These are phyloP conservation scores for Vanacampus margaritifer DNA, from an alignment of 2,113 vertebrate genomes.

Conservation along the genomic window DNA sequence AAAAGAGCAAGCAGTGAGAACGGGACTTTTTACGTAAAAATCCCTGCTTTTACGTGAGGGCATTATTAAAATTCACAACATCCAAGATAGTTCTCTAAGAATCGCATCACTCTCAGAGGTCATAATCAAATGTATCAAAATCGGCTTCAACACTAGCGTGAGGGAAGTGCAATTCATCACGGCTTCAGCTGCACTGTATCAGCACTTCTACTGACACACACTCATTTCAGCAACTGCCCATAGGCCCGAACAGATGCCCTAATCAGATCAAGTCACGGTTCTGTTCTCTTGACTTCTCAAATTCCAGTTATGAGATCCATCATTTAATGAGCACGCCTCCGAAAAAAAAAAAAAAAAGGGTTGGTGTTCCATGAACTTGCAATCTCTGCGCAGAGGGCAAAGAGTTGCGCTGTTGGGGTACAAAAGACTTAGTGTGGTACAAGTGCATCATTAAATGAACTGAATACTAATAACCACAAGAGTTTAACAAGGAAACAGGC, in stretches of 20 bases:
- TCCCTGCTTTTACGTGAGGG: constrained; percentile 2
- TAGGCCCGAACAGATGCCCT: constrained; percentile 36
- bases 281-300: constrained; percentile 1
- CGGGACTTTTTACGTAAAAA: neutral
- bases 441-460: constrained; percentile 24
- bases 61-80: constrained; percentile 13
- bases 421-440: constrained; percentile 12
- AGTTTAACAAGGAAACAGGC: constrained; percentile 10
- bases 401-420: constrained; percentile 22
- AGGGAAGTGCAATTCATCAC: neutral
- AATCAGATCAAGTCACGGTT: constrained; percentile 26
- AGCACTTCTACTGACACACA: constrained; percentile 13
- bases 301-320: constrained; percentile 9
- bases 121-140: neutral
- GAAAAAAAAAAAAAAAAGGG: constrained; percentile 4
- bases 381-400: constrained; percentile 3
- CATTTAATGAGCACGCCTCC: constrained; percentile 20
- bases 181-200: constrained; percentile 4
- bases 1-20: neutral
- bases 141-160: neutral
- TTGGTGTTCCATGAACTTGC: constrained; percentile 6
- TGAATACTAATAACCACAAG: constrained; percentile 11
- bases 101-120: constrained; percentile 13
- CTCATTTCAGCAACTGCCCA: constrained; percentile 20
- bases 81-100: constrained; percentile 15